Percentiles rank a stretch among this genome's conserved stretches.
Evolutionary conservation across 2,797 vertebrate genomes (phyloP).

Genomic region (Ceryle rudis): DNA sequence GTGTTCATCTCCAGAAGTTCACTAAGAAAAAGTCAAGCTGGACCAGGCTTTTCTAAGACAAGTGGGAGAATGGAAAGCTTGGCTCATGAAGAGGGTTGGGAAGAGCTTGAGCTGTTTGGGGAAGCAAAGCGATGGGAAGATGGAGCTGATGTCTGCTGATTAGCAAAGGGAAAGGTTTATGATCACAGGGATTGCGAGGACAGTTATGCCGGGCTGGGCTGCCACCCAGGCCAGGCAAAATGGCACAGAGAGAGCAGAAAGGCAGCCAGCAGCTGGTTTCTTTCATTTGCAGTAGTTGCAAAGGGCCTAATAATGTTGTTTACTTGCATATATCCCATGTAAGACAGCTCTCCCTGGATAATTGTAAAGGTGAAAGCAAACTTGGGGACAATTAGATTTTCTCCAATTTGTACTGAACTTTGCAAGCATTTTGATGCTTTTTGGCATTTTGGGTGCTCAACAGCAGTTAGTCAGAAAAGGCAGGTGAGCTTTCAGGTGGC

Average conservation of each 20-base stretch:
- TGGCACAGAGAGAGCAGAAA: neutral
- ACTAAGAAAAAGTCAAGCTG: neutral
- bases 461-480: neutral
- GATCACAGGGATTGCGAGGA: accelerated
- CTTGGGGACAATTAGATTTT: neutral
- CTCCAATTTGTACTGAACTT: neutral
- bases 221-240: neutral
- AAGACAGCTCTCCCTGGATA: neutral
- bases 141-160: neutral
- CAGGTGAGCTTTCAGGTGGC: constrained; percentile 35
- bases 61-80: neutral
- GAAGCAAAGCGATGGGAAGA: neutral
- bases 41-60: neutral
- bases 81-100: neutral
- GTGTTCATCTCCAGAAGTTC: neutral
- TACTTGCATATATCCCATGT: neutral
- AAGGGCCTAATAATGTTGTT: neutral
- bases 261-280: neutral
- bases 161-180: neutral
- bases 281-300: neutral
- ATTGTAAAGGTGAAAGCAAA: neutral
- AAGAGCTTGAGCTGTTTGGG: neutral
- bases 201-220: accelerated
- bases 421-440: neutral
- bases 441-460: neutral